Base-by-base conservation (phyloP, 1,140 invertebrate species). In the Paraescarpia echinospica region DNA sequence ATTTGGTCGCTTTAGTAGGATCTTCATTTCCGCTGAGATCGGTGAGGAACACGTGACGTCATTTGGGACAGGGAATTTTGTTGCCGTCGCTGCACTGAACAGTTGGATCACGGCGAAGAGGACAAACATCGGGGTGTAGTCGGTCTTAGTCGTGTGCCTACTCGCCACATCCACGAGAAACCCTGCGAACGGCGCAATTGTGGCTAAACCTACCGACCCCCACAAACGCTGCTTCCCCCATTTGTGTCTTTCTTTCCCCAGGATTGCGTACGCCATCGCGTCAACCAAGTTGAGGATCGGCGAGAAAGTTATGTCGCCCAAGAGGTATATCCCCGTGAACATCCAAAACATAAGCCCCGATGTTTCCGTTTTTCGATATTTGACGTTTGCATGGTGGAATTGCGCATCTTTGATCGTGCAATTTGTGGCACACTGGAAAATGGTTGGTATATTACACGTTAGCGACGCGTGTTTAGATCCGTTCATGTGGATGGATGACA, bases 221-320 rank as follows among this genome's bases (percentile, higher is more conserved):
- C 94, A 93, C 93, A 98, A 96, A 92, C 98, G 97, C 94, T 98
- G 98, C 93, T 97, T 97, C 0, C 98, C 98, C 95, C 98, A 99
- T 31, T 94, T 89, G 90, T 93, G 93, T 0, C 91, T 93, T 51
- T 94, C 93, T 1, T 94, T 93, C 2, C 93, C 94, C 90, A 94
- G 77, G 12, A 94, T 35, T 22, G 92, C 93, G 89, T 93, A 95
- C 22, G 94, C 93, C 90, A 94, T 92, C 12, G 94, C 93, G 92
- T 95, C 95, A 18, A 93, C 92, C 14, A 95, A 91, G 22, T 92
- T 93, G 33, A 93, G 92, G 27, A 92, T 34, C 0, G 95, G 94
- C 89, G 93, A 92, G 90, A 93, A 92, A 4, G 91, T 51, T 18
- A 92, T 93, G 18, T 93, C 92, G 92, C 92, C 93, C 22, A 95